These are phyloP conservation scores for Drosophila oshimai DNA, from an alignment of 1,140 invertebrate genomes.

Conservation along the genomic window DNA sequence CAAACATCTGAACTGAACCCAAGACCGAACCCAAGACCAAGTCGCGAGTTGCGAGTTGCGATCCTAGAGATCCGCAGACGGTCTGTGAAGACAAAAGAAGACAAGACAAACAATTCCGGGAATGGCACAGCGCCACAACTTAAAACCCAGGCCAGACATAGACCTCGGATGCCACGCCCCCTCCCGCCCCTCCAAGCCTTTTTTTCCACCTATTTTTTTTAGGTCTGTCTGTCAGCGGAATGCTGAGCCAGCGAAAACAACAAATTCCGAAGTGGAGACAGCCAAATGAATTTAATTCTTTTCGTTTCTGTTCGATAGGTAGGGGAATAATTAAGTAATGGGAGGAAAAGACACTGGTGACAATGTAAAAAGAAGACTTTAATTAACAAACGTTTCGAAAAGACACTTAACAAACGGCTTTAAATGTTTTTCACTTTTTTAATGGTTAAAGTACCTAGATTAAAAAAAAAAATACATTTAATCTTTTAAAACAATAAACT, in stretches of 20 bases:
- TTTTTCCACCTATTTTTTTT: constrained; percentile 3
- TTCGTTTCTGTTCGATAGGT: constrained; percentile 19
- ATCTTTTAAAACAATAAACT: no score
- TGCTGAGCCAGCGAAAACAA: constrained; percentile 47
- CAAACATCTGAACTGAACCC: constrained; percentile 45
- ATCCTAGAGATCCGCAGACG: constrained; percentile 28
- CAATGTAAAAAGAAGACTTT: not conserved
- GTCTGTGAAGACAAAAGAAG: constrained; percentile 54
- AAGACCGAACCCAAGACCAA: not conserved
- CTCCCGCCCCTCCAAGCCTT: not conserved
- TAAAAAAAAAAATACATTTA: no score
- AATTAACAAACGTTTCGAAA: constrained; percentile 11
- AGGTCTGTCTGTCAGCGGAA: constrained; percentile 34
- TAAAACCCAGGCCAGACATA: constrained; percentile 47
- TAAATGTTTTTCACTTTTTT: not conserved
- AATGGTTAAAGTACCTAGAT: not conserved
- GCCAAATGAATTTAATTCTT: constrained; percentile 36
- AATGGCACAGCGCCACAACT: constrained; percentile 53
- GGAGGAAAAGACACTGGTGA: not conserved
- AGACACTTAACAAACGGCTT: not conserved
- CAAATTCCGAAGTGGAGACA: constrained; percentile 27
- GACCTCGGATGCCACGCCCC: constrained; percentile 26
- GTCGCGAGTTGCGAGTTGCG: constrained; percentile 2
- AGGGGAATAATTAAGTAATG: constrained; percentile 33
- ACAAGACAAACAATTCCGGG: constrained; percentile 69